Conservation (phyloP, 2,113 vertebrate species). For the Sceloporus undulatus region DNA sequence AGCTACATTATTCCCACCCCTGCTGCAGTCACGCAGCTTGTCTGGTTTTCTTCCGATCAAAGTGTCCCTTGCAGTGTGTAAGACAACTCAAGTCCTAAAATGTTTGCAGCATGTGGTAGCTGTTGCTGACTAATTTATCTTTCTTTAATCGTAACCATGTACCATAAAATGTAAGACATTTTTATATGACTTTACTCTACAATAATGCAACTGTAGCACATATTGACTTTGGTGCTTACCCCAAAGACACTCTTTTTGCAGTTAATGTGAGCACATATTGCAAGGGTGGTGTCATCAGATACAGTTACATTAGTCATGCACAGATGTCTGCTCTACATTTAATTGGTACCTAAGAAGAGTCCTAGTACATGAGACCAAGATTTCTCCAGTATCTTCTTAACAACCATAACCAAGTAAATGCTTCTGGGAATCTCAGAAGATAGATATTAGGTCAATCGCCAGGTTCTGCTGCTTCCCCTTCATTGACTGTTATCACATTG, state of each 20-base stretch:
- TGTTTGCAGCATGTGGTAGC: conserved; percentile 43
- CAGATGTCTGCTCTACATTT: not conserved
- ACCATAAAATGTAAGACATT: conserved; percentile 38
- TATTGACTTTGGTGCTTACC: conserved; percentile 17
- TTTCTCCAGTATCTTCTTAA: not conserved
- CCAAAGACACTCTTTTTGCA: not conserved
- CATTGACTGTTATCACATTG: too few relatives aligned
- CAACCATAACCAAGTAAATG: not conserved
- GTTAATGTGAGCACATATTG: not conserved
- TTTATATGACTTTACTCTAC: conserved; percentile 30
- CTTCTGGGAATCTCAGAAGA: not conserved
- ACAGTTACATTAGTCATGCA: not conserved
- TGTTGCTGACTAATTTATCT: conserved; percentile 38
- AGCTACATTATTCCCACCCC: too few relatives aligned
- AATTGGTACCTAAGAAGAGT: not conserved
- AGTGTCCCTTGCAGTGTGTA: conserved; percentile 60
- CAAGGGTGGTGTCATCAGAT: not conserved
- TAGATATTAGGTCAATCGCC: too few relatives aligned
- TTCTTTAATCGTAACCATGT: not conserved
- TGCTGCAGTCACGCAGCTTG: conserved; percentile 4
- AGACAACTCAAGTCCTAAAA: conserved; percentile 51
- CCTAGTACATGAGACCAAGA: not conserved
- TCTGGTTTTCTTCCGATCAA: conserved; percentile 41
- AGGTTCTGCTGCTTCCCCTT: too few relatives aligned
- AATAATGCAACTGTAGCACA: conserved; percentile 12